Evolutionary conservation across 2,797 vertebrate species (phyloP).

Genomic region (Podargus strigoides): DNA sequence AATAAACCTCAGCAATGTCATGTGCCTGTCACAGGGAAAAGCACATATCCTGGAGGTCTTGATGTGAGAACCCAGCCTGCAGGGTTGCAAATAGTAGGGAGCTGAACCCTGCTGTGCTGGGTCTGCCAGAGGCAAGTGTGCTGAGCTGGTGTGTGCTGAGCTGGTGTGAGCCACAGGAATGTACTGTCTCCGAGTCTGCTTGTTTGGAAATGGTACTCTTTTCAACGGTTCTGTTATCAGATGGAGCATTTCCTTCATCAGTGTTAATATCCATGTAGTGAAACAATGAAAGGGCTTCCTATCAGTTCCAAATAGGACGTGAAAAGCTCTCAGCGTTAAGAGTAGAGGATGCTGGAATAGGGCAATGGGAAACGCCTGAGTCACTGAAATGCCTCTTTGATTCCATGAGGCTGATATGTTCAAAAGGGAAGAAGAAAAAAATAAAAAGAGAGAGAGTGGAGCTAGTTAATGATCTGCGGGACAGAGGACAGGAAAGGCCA

Average conservation of each 20-base stretch:
- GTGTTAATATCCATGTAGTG: slow-evolving; percentile 80
- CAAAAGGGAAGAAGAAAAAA: slow-evolving; percentile 62
- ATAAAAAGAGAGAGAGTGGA: slow-evolving; percentile 41
- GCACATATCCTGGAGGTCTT: not conserved
- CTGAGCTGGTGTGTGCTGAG: slow-evolving; percentile 2
- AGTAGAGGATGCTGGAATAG: slow-evolving; percentile 82
- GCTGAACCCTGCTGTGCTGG: not conserved
- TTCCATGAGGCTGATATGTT: slow-evolving; percentile 69
- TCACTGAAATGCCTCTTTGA: slow-evolving; percentile 81
- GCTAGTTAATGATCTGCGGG: slow-evolving; percentile 34
- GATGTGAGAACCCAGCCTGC: not conserved
- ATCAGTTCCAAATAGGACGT: slow-evolving; percentile 83
- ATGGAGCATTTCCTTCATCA: slow-evolving; percentile 83
- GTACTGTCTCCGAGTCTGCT: slow-evolving; percentile 51
- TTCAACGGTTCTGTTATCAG: slow-evolving; percentile 80
- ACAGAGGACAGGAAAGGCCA: slow-evolving; percentile 63
- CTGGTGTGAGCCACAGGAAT: slow-evolving; percentile 44
- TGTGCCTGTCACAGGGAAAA: not conserved
- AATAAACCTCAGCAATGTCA: not conserved
- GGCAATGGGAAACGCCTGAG: slow-evolving; percentile 84
- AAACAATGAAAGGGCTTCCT: slow-evolving; percentile 85
- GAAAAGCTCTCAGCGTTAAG: slow-evolving; percentile 79
- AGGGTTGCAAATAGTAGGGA: not conserved
- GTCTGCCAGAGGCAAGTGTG: not conserved
- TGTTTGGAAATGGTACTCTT: slow-evolving; percentile 72